phyloP scores from a whole-genome alignment of 2,797 vertebrate species.

The Cyclopterus lumpus region DNA sequence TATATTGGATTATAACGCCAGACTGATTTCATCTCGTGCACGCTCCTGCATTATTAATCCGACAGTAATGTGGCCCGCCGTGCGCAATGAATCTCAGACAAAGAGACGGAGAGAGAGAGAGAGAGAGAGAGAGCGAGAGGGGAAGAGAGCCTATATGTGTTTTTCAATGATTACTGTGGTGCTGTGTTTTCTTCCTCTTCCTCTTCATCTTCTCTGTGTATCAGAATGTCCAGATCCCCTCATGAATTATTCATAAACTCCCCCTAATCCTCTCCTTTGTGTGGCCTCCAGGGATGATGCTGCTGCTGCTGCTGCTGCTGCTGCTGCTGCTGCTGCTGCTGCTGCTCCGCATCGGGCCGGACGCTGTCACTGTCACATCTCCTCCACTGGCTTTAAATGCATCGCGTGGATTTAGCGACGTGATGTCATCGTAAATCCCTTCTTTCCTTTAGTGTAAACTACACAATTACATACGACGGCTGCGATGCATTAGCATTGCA shows the following conservation, averaged over 20 bases:
- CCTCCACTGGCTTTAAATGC: not conserved
- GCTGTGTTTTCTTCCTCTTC: not conserved
- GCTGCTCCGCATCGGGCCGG: slow-evolving; percentile 67
- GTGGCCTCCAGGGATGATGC: slow-evolving; percentile 63
- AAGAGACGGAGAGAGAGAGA: slow-evolving; percentile 31
- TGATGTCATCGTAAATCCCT: slow-evolving; percentile 8
- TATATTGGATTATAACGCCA: slow-evolving; percentile 62
- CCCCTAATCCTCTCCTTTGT: slow-evolving; percentile 80
- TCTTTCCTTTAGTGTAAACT: not conserved
- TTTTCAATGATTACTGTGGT: slow-evolving; percentile 25
- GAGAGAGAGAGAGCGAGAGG: not conserved
- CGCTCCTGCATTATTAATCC: slow-evolving; percentile 59
- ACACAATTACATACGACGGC: not conserved
- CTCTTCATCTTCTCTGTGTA: slow-evolving; percentile 46
- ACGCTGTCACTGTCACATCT: slow-evolving; percentile 49
- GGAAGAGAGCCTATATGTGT: not conserved
- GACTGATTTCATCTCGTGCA: slow-evolving; percentile 49
- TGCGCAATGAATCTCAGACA: slow-evolving; percentile 53
- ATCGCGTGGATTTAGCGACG: slow-evolving; percentile 22
- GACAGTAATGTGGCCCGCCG: slow-evolving; percentile 37
- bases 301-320: slow-evolving; percentile 48
- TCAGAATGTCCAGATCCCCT: slow-evolving; percentile 74
- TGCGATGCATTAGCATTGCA: not conserved
- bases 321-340: slow-evolving; percentile 35
- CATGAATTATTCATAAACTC: slow-evolving; percentile 78